These are phyloP conservation scores for Pampus argenteus DNA, from an alignment of 2,797 vertebrate species.

Conservation along the genomic window DNA sequence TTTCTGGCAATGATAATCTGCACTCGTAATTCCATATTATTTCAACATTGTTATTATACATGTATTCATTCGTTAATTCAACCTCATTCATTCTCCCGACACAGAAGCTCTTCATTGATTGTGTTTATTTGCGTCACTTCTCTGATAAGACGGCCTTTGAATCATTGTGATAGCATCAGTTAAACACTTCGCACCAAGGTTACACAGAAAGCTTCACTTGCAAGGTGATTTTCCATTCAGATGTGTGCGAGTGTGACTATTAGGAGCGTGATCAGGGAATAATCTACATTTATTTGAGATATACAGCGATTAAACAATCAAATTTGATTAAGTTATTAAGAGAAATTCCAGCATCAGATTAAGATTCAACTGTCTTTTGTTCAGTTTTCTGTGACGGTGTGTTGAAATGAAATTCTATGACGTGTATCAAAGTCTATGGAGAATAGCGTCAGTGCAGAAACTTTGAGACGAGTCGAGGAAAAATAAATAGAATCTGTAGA, in stretches of 20 bases:
- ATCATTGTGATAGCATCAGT: slow-evolving; percentile 60
- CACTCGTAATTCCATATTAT: not conserved
- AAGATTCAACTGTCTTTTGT: not conserved
- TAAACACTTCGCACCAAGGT: slow-evolving; percentile 54
- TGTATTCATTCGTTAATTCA: slow-evolving; percentile 49
- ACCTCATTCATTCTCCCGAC: slow-evolving; percentile 37
- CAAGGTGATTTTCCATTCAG: slow-evolving; percentile 47
- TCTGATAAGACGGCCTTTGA: slow-evolving; percentile 56
- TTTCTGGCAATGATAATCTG: too few relatives aligned
- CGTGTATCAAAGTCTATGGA: not conserved
- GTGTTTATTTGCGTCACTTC: slow-evolving; percentile 48
- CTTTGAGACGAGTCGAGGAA: not conserved
- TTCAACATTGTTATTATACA: slow-evolving; percentile 31
- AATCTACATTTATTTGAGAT: slow-evolving; percentile 4
- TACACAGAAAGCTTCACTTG: slow-evolving; percentile 21
- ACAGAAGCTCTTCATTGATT: slow-evolving; percentile 58
- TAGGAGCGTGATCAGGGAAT: slow-evolving; percentile 11
- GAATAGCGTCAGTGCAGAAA: not conserved
- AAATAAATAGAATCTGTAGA: too few relatives aligned
- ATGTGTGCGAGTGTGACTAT: not conserved
- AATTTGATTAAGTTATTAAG: slow-evolving; percentile 4
- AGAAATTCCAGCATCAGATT: not conserved
- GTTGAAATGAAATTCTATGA: not conserved
- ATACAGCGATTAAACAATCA: slow-evolving; percentile 9
- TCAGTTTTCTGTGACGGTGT: not conserved